These are phyloP conservation scores for Campoletis sonorensis DNA, from an alignment of 1,140 invertebrate species.

Conservation along the genomic window DNA sequence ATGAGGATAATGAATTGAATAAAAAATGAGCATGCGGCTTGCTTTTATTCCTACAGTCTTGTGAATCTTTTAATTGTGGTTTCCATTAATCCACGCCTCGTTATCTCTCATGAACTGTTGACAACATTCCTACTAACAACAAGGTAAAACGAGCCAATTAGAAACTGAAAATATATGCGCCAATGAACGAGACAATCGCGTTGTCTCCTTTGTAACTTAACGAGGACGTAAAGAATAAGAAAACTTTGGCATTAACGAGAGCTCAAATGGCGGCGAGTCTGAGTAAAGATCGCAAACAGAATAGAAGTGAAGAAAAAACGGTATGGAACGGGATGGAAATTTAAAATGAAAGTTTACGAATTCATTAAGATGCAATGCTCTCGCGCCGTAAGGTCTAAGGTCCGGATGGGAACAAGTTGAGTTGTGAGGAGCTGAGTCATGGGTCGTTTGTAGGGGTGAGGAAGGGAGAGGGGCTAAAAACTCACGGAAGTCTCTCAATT, in stretches of 20 bases:
- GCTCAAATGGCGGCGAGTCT: background rate
- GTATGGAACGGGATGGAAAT: conserved; percentile 40
- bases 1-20: too few relatives aligned
- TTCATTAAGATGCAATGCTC: conserved; percentile 51
- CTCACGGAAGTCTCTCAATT: conserved; percentile 18
- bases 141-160: background rate
- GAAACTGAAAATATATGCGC: background rate
- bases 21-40: too few relatives aligned
- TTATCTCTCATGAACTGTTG: background rate
- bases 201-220: background rate
- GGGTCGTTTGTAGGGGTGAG: background rate
- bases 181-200: conserved; percentile 1
- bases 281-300: background rate
- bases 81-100: too few relatives aligned
- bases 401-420: background rate
- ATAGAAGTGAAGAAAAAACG: background rate
- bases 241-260: background rate
- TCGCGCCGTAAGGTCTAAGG: background rate
- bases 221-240: background rate
- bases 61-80: too few relatives aligned
- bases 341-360: conserved; percentile 63
- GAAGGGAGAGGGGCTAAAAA: background rate
- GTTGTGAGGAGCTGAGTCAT: background rate
- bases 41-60: too few relatives aligned
- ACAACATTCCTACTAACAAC: background rate